phyloP scores from a whole-genome alignment of 35 echinoderm and acorn worm species.

The Lytechinus variegatus region DNA sequence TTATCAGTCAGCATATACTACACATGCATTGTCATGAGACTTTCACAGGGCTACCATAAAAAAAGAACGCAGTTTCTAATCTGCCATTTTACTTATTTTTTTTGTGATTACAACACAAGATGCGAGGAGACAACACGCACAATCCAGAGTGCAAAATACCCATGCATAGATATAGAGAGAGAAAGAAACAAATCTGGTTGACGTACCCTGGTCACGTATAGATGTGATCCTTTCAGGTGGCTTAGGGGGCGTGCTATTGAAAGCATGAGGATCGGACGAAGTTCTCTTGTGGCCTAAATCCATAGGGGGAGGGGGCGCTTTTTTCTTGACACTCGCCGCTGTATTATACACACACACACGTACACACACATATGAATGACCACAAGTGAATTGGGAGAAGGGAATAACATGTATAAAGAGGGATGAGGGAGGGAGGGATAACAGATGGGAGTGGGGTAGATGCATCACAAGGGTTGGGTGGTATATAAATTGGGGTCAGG shows the following conservation, averaged over 20 bases:
- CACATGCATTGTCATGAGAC: not conserved
- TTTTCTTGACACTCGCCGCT: slow-evolving; percentile 65
- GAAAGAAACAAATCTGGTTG: not conserved
- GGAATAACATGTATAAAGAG: not conserved
- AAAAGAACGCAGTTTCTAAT: not conserved
- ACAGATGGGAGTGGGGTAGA: not conserved
- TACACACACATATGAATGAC: slow-evolving; percentile 5
- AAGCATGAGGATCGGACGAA: slow-evolving; percentile 74
- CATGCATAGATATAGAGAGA: not conserved
- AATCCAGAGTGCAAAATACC: not conserved
- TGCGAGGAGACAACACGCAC: not conserved
- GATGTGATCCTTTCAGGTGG: slow-evolving; percentile 86
- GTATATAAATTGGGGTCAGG: not conserved
- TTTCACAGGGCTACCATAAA: not conserved
- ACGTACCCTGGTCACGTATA: slow-evolving; percentile 51
- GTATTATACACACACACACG: slow-evolving; percentile 11
- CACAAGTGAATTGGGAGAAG: not conserved
- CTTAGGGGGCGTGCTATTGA: slow-evolving; percentile 66
- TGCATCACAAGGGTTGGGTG: not conserved
- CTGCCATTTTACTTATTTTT: not conserved
- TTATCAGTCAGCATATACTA: not conserved
- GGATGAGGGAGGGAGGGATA: not conserved
- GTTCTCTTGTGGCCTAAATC: slow-evolving; percentile 77
- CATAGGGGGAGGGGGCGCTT: slow-evolving; percentile 63
- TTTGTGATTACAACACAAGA: not conserved